Conservation (phyloP, 2,888 invertebrate genomes). For the Callyntrura guangdongensis region DNA sequence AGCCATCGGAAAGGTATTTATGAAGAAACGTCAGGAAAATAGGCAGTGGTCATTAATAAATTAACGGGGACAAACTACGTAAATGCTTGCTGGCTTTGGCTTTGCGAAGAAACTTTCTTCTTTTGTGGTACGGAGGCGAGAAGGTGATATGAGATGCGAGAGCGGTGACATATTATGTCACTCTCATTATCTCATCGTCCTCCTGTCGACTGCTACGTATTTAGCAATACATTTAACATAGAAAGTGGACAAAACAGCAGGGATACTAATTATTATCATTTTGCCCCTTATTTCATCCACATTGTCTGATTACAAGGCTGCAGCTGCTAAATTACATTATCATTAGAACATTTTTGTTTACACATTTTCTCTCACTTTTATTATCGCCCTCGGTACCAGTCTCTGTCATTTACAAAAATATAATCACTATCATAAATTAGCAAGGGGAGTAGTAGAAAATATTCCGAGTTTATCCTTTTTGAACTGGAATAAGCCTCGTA, state of each 20-base stretch:
- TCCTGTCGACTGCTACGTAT: too few species aligned
- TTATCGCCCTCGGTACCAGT: not conserved
- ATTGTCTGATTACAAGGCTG: too few species aligned
- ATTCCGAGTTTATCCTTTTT: not conserved
- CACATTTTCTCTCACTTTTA: not conserved
- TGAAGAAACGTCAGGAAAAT: not conserved
- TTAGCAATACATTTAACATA: too few species aligned
- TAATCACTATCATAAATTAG: too few species aligned
- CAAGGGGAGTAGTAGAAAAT: too few species aligned
- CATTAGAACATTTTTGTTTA: slow-evolving; percentile 28
- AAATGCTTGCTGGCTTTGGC: slow-evolving; percentile 13
- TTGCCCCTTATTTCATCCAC: not conserved
- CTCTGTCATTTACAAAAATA: too few species aligned
- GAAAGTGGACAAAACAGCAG: not conserved
- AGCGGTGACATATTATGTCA: slow-evolving; percentile 40
- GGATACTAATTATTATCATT: not conserved
- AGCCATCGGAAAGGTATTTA: not conserved
- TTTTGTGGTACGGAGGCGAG: not conserved
- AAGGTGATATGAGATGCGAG: not conserved
- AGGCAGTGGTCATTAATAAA: slow-evolving; percentile 12
- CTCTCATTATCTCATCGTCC: slow-evolving; percentile 10
- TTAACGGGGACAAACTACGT: not conserved
- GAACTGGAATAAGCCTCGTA: slow-evolving; percentile 17
- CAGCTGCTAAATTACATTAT: not conserved
- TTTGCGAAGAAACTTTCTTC: not conserved